A percentile compares a stretch with the other conserved stretches of the same genome.
Evolutionary conservation across 2,888 invertebrate species (phyloP).

Genomic region (Autographa pulchrina): DNA sequence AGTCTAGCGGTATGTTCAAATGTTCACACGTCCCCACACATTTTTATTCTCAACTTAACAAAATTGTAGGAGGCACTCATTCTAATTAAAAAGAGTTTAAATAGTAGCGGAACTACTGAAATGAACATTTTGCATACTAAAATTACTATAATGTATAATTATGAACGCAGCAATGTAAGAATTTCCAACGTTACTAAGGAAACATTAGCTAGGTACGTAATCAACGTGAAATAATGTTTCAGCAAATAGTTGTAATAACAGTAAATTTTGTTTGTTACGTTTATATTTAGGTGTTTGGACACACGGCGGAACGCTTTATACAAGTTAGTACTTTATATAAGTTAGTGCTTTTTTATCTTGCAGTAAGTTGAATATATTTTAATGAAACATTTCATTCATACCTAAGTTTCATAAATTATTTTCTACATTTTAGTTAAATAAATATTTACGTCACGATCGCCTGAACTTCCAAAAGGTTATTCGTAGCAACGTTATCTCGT

Average conservation of each 20-base stretch:
- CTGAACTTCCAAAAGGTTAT: conserved; percentile 9
- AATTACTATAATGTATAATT: conserved; percentile 12
- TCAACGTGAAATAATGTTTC: neutral
- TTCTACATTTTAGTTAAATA: conserved; percentile 2
- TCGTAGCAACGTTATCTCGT: conserved; percentile 7
- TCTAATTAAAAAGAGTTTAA: conserved; percentile 54
- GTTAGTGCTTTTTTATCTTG: neutral
- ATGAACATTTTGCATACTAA: conserved; percentile 19
- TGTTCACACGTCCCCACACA: conserved; percentile 43
- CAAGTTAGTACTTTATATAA: neutral
- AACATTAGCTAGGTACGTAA: neutral
- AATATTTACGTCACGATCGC: conserved; percentile 8
- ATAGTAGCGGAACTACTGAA: conserved; percentile 22
- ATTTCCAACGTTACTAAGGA: conserved; percentile 13
- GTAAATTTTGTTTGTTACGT: conserved; percentile 14
- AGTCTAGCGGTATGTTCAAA: conserved; percentile 47
- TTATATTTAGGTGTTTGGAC: conserved; percentile 4
- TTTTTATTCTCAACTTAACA: conserved; percentile 47
- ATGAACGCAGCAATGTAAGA: neutral
- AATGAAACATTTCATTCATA: neutral
- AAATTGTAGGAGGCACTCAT: conserved; percentile 41
- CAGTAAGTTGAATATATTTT: neutral
- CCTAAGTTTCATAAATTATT: neutral
- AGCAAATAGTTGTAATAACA: conserved; percentile 5
- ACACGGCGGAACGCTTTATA: neutral